Evolutionary conservation across 64 coral and sea anemone species (phyloP).

Genomic region (Dendrophyllia cribrosa): DNA sequence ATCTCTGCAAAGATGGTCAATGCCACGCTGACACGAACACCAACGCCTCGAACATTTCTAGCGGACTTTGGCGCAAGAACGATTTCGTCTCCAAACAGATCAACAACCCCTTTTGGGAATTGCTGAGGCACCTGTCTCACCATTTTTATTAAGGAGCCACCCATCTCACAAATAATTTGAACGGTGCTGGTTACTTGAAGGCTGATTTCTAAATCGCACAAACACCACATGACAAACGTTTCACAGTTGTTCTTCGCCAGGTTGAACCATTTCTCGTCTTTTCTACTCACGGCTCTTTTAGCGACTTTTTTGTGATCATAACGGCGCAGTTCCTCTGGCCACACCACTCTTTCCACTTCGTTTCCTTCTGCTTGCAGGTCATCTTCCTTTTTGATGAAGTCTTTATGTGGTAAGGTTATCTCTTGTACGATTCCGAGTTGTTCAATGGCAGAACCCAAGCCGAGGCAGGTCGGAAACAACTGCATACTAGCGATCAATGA

Average conservation of each 20-base stretch:
- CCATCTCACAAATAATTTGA: no score
- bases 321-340: constrained; percentile 66
- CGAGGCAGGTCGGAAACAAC: not conserved
- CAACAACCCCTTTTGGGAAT: no score
- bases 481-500: not conserved
- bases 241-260: constrained; percentile 71
- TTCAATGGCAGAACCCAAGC: constrained; percentile 2
- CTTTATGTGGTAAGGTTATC: constrained; percentile 23
- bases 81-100: no score
- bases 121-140: no score
- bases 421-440: constrained; percentile 21
- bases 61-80: no score
- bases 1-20: no score
- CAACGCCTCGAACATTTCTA: no score
- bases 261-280: constrained; percentile 32
- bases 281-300: constrained; percentile 22
- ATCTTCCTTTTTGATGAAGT: constrained; percentile 18
- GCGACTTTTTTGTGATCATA: constrained; percentile 24
- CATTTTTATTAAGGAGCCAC: no score
- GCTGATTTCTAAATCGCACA: constrained; percentile 52
- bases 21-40: no score
- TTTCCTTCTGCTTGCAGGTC: constrained; percentile 17
- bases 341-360: constrained; percentile 51
- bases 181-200: no score
- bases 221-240: constrained; percentile 66